Base-by-base conservation (phyloP, 2,888 invertebrate genomes). In the Choristoneura rosaceana region DNA sequence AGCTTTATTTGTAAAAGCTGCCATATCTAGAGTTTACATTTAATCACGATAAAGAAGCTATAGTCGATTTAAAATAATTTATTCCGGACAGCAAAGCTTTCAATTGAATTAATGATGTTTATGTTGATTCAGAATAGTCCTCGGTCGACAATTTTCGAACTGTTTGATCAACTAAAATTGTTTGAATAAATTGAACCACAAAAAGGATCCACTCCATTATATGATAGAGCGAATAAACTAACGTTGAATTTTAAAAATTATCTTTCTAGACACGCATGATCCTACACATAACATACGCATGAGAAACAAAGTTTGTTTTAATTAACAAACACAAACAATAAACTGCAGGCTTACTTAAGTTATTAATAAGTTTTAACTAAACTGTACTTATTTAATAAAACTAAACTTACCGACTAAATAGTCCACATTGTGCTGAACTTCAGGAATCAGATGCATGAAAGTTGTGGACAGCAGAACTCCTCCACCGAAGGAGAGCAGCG, bases 401-500 rank as follows among this genome's bases (percentile, higher is more conserved):
- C 38, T 38, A 38, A 80, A 92, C 94, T 93, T 74, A 94, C 94
- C 67, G 79, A 96, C 95, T 74, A 97, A 89, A 64, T 94, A 87
- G n/a, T 95, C 91, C 10, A 97, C 95, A 71, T 95, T 95, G 80
- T 97, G 96, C 10, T 95, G 90, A 0, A 98, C 96, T 91, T 98
- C 98, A 0, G 98, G 98, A 70, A 97, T 90, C 80, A 98, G 91
- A 82, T 98, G 98, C 77, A 97, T 88, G 83, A 98, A 97, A 4
- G 97, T 97, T 3, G 98, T 98, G 75, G 96, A 96, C 52, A 98
- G 90, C 17, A 98, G 90, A 0, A 98, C 97, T 10, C 98, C 98
- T n/a, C 97, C 98, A 15, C 97, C 98, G 77, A 97, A 96, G n/a
- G 97, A 96, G 33, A 98, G 90, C 34, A 97, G 87, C 17, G 96